Conservation (phyloP, 2,888 invertebrate genomes). For the Stenolophus ochropezus region DNA sequence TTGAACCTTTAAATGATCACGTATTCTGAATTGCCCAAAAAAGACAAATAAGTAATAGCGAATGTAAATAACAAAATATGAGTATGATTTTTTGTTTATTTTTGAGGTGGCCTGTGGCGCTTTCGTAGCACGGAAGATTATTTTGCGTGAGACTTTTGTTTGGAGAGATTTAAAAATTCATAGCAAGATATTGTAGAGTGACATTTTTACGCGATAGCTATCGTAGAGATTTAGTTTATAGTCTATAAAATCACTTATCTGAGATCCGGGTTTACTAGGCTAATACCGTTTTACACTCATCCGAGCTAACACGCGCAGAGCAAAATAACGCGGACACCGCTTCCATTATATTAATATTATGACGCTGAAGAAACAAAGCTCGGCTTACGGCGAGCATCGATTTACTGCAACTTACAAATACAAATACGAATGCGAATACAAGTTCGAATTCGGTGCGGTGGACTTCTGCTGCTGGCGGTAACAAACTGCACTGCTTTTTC, state of each 20-base stretch:
- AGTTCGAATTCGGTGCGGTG: not conserved
- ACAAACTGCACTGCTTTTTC: constrained; percentile 3
- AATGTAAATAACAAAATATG: too few relatives aligned
- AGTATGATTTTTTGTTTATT: too few relatives aligned
- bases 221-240: constrained; percentile 38
- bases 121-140: too few relatives aligned
- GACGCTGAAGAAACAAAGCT: not conserved
- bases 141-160: constrained; percentile 4
- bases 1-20: too few relatives aligned
- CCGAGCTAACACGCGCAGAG: constrained; percentile 12
- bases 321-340: not conserved
- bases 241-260: constrained; percentile 47
- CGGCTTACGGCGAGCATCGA: not conserved
- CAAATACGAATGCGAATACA: not conserved
- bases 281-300: constrained; percentile 40
- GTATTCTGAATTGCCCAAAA: too few relatives aligned
- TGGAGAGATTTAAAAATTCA: constrained; percentile 32
- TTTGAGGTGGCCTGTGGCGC: too few relatives aligned
- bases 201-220: constrained; percentile 43
- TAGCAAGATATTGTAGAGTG: not conserved
- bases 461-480: not conserved
- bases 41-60: too few relatives aligned
- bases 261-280: constrained; percentile 41
- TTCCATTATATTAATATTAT: not conserved
- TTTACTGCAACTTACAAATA: not conserved